phyloP scores from a whole-genome alignment of 1,140 invertebrate genomes.

The Ips nitidus region DNA sequence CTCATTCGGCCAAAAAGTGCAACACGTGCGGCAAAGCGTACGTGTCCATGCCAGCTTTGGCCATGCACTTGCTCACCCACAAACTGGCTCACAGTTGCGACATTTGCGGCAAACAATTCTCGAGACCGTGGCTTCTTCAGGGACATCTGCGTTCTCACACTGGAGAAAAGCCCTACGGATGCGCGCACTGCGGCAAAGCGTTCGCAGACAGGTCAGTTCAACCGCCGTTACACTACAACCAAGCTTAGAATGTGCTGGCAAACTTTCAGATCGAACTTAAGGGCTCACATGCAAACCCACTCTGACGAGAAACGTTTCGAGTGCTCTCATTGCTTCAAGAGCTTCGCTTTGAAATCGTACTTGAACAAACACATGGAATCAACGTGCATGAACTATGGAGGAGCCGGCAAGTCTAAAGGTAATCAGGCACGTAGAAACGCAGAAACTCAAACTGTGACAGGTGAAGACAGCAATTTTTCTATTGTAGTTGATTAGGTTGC shows the following conservation, averaged over 20 bases:
- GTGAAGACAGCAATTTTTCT: conserved; percentile 21
- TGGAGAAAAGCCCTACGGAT: conserved; percentile 98
- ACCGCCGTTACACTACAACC: neutral
- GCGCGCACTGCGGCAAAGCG: conserved; percentile 97
- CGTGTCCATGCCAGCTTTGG: conserved; percentile 95
- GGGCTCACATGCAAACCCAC: conserved; percentile 99
- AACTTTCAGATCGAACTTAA: conserved; percentile 75
- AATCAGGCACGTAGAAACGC: conserved; percentile 30
- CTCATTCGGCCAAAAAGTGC: conserved; percentile 90
- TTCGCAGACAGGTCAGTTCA: conserved; percentile 82
- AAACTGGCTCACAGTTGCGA: conserved; percentile 88
- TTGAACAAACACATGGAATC: conserved; percentile 96
- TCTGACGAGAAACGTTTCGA: conserved; percentile 92
- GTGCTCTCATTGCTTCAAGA: conserved; percentile 87
- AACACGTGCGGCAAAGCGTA: conserved; percentile 94
- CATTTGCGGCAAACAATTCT: conserved; percentile 95
- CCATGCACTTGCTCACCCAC: conserved; percentile 95
- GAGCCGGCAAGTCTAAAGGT: neutral
- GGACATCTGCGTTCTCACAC: conserved; percentile 96
- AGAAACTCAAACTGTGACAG: conserved; percentile 37
- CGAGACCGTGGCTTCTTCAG: conserved; percentile 95
- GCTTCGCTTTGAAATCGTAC: conserved; percentile 96
- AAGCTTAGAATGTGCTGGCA: neutral
- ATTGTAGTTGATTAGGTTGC: conserved; percentile 22
- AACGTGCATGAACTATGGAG: conserved; percentile 68